Percentiles rank a stretch among this genome's conserved stretches.
Conservation (phyloP, 2,797 vertebrate genomes). For the Benthosema pterotum region DNA sequence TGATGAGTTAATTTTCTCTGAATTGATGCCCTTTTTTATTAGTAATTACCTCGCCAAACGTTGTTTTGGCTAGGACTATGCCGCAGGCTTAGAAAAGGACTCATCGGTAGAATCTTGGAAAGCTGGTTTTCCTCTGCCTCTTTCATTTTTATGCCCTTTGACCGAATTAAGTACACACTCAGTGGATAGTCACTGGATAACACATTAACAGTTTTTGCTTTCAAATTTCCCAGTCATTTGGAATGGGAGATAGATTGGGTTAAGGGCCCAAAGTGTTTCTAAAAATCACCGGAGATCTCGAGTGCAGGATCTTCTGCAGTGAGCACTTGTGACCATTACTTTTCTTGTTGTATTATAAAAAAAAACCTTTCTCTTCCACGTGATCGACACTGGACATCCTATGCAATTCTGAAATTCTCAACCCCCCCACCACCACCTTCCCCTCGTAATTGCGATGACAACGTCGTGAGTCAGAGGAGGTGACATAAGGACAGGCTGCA, state of each 20-base stretch:
- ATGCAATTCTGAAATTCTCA: slow-evolving; percentile 22
- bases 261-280: background rate
- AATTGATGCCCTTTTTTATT: no score
- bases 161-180: no score
- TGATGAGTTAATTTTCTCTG: background rate
- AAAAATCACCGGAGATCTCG: no score
- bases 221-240: background rate
- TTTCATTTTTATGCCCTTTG: no score
- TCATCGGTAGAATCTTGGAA: no score
- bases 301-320: background rate
- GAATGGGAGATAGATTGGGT: background rate
- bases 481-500: slow-evolving; percentile 20
- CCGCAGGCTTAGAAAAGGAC: no score
- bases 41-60: no score
- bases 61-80: no score
- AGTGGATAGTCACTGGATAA: no score
- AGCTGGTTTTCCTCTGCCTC: no score
- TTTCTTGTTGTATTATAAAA: background rate
- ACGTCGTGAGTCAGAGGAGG: slow-evolving; percentile 38
- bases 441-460: slow-evolving; percentile 16
- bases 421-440: slow-evolving; percentile 16
- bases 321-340: background rate
- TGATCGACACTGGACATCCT: background rate
- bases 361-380: background rate
- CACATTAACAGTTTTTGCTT: no score